Evolutionary conservation across 2,797 vertebrate species (phyloP).

Genomic region (Mormyrus proboscirostris): DNA sequence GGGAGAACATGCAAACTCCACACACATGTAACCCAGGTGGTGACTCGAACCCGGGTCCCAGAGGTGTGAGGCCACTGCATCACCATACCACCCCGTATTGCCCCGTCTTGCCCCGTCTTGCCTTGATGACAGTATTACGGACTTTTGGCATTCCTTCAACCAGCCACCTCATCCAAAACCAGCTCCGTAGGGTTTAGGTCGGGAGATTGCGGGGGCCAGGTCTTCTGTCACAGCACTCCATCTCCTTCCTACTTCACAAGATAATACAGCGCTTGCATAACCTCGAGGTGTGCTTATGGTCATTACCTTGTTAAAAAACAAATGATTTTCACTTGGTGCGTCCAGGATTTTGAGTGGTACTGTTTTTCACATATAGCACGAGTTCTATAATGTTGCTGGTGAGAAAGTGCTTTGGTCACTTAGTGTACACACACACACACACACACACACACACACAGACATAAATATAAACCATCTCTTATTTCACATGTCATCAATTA

Average conservation of each 20-base stretch:
- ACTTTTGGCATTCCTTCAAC: not conserved
- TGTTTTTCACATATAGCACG: not conserved
- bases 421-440: not conserved
- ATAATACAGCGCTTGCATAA: not conserved
- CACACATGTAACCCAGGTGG: too few relatives aligned
- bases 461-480: not conserved
- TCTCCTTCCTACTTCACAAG: not conserved
- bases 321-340: not conserved
- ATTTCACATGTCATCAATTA: conserved; percentile 30
- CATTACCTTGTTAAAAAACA: not conserved
- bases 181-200: not conserved
- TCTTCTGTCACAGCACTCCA: not conserved
- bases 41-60: too few relatives aligned
- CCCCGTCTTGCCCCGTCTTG: not conserved
- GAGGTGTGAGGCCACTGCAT: too few relatives aligned
- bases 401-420: not conserved
- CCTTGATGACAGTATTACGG: not conserved
- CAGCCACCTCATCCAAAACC: not conserved
- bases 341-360: not conserved
- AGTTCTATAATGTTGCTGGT: not conserved
- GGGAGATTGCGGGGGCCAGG: not conserved
- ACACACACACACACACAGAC: not conserved
- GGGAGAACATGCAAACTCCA: too few relatives aligned
- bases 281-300: not conserved
- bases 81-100: not conserved